phyloP scores from a whole-genome alignment of 2,888 invertebrate genomes.

The Agonopterix arenella region DNA sequence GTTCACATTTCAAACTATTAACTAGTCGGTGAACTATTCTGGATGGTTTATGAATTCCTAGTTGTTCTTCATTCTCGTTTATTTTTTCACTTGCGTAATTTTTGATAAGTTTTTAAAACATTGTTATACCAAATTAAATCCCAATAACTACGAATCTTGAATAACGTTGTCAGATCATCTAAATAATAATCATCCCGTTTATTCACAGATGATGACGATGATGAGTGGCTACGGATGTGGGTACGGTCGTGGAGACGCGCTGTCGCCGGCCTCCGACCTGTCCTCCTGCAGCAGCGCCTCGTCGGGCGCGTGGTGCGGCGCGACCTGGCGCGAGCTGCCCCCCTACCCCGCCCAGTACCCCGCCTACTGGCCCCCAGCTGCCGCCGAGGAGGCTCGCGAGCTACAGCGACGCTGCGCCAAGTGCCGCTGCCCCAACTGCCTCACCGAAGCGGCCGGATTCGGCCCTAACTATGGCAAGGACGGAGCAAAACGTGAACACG shows the following conservation, averaged over 20 bases:
- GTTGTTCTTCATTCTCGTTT: no score
- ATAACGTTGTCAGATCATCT: background rate
- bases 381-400: constrained; percentile 66
- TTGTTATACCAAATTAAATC: background rate
- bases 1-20: background rate
- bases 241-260: constrained; percentile 69
- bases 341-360: constrained; percentile 67
- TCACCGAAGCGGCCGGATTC: constrained; percentile 85
- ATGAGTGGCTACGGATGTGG: constrained; percentile 61
- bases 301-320: constrained; percentile 53
- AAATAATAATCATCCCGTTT: background rate
- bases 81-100: no score
- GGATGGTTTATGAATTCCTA: background rate
- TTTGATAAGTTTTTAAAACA: background rate
- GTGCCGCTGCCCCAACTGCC: constrained; percentile 89
- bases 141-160: background rate
- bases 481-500: constrained; percentile 87
- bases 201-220: constrained; percentile 67
- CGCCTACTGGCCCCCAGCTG: constrained; percentile 66
- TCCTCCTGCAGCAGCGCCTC: constrained; percentile 67
- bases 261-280: constrained; percentile 64
- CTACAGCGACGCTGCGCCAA: constrained; percentile 84
- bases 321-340: constrained; percentile 60
- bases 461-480: constrained; percentile 85
- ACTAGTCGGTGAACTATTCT: no score